phyloP scores from a whole-genome alignment of 2,113 vertebrate species.

The Noctilio leporinus region DNA sequence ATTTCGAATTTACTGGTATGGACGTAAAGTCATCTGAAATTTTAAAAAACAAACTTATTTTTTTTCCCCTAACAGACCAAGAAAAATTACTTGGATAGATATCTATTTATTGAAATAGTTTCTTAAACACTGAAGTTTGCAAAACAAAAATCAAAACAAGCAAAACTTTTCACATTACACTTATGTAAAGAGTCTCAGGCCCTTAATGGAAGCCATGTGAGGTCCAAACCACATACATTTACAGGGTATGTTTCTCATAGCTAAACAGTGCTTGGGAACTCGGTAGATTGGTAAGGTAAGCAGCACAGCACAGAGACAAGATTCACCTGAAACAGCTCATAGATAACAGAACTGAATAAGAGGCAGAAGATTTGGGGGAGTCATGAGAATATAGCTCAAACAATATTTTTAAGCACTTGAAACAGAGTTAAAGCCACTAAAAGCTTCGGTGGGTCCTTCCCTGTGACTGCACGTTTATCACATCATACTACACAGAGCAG shows the following conservation, averaged over 20 bases:
- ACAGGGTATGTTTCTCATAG: neutral
- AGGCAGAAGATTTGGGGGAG: neutral
- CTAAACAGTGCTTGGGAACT: too few species aligned
- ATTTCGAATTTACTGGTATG: neutral
- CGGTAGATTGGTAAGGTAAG: neutral
- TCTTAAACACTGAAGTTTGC: neutral
- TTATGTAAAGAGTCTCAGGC: neutral
- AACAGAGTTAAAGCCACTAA: conserved; percentile 41
- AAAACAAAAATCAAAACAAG: neutral
- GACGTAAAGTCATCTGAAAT: neutral
- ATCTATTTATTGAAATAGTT: neutral
- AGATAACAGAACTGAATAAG: conserved; percentile 11
- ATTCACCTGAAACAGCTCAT: neutral
- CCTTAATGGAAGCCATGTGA: neutral
- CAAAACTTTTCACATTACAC: neutral
- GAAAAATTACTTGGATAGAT: neutral
- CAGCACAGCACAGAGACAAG: neutral
- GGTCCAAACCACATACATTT: neutral
- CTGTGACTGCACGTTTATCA: conserved; percentile 25
- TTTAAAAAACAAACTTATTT: neutral
- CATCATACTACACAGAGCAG: neutral
- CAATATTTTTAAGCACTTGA: conserved; percentile 28
- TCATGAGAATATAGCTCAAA: neutral
- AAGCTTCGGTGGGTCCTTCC: neutral
- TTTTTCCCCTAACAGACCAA: neutral